Conservation (phyloP, 2,888 invertebrate species). For the Nephrotoma flavescens region DNA sequence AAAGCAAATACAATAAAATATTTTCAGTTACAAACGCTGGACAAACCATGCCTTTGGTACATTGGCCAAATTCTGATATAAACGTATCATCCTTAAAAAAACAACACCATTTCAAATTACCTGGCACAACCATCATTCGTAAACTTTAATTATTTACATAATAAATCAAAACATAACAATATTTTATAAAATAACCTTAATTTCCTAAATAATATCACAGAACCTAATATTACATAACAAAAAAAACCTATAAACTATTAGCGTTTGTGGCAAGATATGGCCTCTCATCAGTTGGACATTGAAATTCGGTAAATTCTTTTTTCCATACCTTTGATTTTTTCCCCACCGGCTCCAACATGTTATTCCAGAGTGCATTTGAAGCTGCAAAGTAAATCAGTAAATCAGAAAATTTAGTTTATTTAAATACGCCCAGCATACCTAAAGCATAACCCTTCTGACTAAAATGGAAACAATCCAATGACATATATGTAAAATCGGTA, state of each 20-base stretch:
- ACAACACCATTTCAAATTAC: too few relatives aligned
- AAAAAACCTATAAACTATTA: slow-evolving; percentile 17
- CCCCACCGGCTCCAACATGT: slow-evolving; percentile 38
- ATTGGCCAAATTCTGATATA: too few relatives aligned
- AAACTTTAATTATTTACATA: background rate
- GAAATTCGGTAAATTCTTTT: slow-evolving; percentile 20
- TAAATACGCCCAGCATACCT: slow-evolving; percentile 23
- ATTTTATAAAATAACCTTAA: background rate
- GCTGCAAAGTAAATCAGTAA: slow-evolving; percentile 19
- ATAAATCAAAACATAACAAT: background rate
- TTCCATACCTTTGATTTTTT: slow-evolving; percentile 28
- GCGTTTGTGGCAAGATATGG: slow-evolving; percentile 25
- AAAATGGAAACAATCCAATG: slow-evolving; percentile 47
- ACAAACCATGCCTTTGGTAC: too few relatives aligned
- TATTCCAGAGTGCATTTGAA: slow-evolving; percentile 44
- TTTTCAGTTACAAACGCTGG: too few relatives aligned
- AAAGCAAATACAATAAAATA: too few relatives aligned
- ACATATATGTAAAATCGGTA: slow-evolving; percentile 37
- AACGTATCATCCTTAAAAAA: too few relatives aligned
- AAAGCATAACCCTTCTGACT: slow-evolving; percentile 43
- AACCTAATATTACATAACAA: background rate
- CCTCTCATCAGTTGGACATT: slow-evolving; percentile 23
- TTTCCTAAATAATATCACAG: background rate
- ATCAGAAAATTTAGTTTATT: background rate
- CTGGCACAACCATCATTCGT: too few relatives aligned